Evolutionary conservation across 2,113 vertebrate species (phyloP).

Genomic region (Calypte anna): DNA sequence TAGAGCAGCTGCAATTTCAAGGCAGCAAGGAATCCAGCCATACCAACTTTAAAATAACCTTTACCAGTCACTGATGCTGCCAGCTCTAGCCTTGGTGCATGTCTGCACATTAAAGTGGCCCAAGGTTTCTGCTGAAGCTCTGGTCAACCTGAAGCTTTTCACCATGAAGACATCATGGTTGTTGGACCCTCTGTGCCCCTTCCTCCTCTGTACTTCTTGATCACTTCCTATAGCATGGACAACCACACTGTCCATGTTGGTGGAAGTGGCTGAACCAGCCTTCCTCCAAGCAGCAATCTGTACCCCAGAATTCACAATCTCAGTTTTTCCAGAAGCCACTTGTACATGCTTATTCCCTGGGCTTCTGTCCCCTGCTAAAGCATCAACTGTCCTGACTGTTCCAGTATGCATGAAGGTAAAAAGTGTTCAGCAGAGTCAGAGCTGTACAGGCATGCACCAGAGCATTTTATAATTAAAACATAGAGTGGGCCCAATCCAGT

Average conservation of each 20-base stretch:
- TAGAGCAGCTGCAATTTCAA: not conserved
- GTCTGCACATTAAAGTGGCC: not conserved
- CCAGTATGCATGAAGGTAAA: not conserved
- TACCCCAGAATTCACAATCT: not conserved
- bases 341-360: not conserved
- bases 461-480: not conserved
- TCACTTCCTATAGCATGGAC: not conserved
- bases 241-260: not conserved
- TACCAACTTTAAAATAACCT: not conserved
- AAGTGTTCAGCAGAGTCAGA: not conserved
- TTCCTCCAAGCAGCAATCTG: not conserved
- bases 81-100: not conserved
- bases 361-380: not conserved
- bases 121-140: not conserved
- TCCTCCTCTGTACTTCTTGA: not conserved
- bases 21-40: not conserved
- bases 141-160: not conserved
- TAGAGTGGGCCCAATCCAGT: not conserved
- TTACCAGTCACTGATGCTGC: not conserved
- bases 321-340: not conserved
- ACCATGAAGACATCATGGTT: not conserved
- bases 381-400: not conserved
- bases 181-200: not conserved
- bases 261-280: not conserved
- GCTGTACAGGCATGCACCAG: not conserved